Evolutionary conservation across 2,113 vertebrate genomes (phyloP).

Genomic region (Zosterops borbonicus): DNA sequence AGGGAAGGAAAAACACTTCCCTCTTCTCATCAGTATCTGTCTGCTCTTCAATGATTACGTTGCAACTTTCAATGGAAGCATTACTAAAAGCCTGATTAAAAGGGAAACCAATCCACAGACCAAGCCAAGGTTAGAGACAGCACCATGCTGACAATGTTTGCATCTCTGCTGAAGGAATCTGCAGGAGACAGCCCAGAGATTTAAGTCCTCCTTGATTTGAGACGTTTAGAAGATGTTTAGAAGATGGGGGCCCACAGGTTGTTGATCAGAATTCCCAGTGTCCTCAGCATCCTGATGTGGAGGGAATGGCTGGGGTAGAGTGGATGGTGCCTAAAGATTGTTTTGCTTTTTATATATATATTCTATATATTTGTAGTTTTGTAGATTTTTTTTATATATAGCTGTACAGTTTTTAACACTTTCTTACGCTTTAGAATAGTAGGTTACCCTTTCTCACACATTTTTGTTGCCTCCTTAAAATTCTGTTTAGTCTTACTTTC

Average conservation of each 20-base stretch:
- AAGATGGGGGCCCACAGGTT: rapidly evolving
- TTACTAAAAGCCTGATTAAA: not conserved
- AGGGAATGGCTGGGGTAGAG: not conserved
- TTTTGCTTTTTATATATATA: not conserved
- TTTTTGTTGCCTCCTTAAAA: not conserved
- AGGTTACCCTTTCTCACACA: not conserved
- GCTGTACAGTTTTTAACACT: not conserved
- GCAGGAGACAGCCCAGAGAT: not conserved
- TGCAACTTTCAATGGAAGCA: not conserved
- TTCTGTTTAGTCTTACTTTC: not conserved
- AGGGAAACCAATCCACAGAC: rapidly evolving
- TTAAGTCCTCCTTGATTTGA: not conserved
- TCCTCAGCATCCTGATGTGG: not conserved
- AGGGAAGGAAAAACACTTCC: not conserved
- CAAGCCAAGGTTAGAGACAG: not conserved
- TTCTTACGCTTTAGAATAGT: not conserved
- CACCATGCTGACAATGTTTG: rapidly evolving
- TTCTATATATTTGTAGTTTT: not conserved
- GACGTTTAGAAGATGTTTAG: not conserved
- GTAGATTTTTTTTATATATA: too few species aligned
- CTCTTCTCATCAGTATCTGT: not conserved
- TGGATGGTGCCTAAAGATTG: not conserved
- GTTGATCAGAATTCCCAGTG: not conserved
- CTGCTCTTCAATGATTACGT: not conserved
- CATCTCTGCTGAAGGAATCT: rapidly evolving